Percentiles rank a stretch among this genome's conserved stretches.
Conservation (phyloP, 2,113 vertebrate species). For the Numenius arquata region DNA sequence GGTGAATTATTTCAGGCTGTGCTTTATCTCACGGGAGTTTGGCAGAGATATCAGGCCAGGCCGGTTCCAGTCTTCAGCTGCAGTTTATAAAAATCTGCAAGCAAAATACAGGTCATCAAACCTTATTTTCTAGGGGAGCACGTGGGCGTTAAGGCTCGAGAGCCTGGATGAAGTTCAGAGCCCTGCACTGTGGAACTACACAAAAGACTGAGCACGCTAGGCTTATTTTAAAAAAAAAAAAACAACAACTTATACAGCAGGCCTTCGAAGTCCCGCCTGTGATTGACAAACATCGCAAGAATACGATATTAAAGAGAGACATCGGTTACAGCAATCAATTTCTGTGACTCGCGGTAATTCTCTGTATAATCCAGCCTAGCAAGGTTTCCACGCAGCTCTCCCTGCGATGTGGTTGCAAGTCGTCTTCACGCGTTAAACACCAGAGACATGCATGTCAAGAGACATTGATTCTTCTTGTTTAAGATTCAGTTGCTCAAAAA, state of each 20-base stretch:
- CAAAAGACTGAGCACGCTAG: not conserved
- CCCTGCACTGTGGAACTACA: not conserved
- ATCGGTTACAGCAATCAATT: constrained; percentile 28
- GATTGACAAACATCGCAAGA: constrained; percentile 2
- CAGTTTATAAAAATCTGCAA: not conserved
- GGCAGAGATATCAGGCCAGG: not conserved
- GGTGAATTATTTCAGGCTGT: not conserved
- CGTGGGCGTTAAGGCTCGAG: not conserved
- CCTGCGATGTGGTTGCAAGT: not conserved
- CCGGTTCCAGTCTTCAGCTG: not conserved
- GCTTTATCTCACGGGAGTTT: not conserved
- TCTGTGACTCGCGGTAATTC: constrained; percentile 14
- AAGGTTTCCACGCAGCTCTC: not conserved
- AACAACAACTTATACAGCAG: not conserved
- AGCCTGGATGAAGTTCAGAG: not conserved
- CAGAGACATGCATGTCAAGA: not conserved
- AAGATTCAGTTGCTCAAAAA: not conserved
- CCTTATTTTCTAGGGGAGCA: not conserved
- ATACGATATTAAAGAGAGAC: constrained; percentile 11
- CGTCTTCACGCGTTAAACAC: not conserved
- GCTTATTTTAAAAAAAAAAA: not conserved
- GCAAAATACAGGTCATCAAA: not conserved
- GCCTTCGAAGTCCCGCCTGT: not conserved
- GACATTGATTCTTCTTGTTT: not conserved
- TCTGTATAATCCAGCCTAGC: not conserved